A percentile compares a stretch with the other conserved stretches of the same genome.
phyloP scores from a whole-genome alignment of 2,888 invertebrate genomes.

The Chrysina gloriosa region DNA sequence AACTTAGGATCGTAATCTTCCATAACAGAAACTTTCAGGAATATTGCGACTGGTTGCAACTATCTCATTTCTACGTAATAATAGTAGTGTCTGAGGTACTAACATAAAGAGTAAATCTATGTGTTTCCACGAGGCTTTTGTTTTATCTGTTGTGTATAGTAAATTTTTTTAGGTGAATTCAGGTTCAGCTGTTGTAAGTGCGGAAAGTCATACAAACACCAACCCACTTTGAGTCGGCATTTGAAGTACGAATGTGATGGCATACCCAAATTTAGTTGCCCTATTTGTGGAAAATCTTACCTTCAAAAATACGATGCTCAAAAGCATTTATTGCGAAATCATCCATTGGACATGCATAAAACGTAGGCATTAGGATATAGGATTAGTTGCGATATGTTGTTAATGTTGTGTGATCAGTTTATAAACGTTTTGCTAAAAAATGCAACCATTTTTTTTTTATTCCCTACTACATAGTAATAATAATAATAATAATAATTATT shows the following conservation, averaged over 20 bases:
- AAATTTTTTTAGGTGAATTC: slow-evolving; percentile 35
- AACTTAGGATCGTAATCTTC: no score
- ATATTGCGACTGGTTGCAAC: no score
- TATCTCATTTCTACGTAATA: no score
- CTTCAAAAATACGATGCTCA: slow-evolving; percentile 48
- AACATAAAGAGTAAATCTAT: no score
- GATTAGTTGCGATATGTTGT: neutral
- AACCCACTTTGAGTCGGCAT: slow-evolving; percentile 77
- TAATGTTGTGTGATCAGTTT: neutral
- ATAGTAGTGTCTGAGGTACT: no score
- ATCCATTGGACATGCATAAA: slow-evolving; percentile 24
- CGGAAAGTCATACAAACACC: slow-evolving; percentile 80
- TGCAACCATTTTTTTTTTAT: no score
- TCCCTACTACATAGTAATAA: no score
- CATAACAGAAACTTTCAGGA: no score
- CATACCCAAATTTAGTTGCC: slow-evolving; percentile 72
- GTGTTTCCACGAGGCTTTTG: no score
- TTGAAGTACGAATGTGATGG: slow-evolving; percentile 77
- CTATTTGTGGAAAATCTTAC: slow-evolving; percentile 47
- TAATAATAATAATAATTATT: no score
- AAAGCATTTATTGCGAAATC: slow-evolving; percentile 46
- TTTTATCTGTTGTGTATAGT: neutral
- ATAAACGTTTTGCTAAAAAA: no score
- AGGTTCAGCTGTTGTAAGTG: slow-evolving; percentile 69
- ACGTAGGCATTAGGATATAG: neutral